Evolutionary conservation across 2,888 invertebrate species (phyloP).

Genomic region (Reticulitermes lucifugus): DNA sequence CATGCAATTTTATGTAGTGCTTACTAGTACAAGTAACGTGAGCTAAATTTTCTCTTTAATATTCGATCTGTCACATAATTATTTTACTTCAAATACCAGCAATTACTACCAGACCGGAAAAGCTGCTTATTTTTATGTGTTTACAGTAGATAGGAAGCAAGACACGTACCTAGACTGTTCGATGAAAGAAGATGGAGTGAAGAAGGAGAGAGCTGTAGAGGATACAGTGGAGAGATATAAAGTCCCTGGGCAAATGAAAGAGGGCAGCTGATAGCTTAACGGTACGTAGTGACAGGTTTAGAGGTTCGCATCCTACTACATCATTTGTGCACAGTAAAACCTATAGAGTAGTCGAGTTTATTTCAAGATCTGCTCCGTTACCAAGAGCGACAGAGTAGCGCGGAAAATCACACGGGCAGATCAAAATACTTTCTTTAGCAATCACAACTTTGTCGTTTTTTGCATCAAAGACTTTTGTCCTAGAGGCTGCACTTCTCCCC

Average conservation of each 20-base stretch:
- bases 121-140: background rate
- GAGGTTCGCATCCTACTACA: background rate
- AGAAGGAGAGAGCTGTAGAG: background rate
- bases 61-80: too few relatives aligned
- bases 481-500: too few relatives aligned
- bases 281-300: conserved; percentile 38
- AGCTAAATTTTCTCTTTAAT: too few relatives aligned
- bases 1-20: too few relatives aligned
- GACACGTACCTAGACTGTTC: background rate
- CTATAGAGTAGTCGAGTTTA: background rate
- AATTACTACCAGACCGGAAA: too few relatives aligned
- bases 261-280: conserved; percentile 37
- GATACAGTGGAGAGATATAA: background rate
- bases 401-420: too few relatives aligned
- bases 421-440: too few relatives aligned
- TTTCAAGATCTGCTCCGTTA: background rate
- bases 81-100: too few relatives aligned
- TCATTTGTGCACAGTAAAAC: background rate
- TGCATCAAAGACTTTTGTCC: too few relatives aligned
- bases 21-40: too few relatives aligned
- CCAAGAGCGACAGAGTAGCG: too few relatives aligned
- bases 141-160: background rate
- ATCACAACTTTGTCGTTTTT: too few relatives aligned
- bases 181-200: background rate
- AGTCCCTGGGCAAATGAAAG: conserved; percentile 28